Conservation (phyloP, 2,888 invertebrate genomes). For the Fissipunctia ypsillon region DNA sequence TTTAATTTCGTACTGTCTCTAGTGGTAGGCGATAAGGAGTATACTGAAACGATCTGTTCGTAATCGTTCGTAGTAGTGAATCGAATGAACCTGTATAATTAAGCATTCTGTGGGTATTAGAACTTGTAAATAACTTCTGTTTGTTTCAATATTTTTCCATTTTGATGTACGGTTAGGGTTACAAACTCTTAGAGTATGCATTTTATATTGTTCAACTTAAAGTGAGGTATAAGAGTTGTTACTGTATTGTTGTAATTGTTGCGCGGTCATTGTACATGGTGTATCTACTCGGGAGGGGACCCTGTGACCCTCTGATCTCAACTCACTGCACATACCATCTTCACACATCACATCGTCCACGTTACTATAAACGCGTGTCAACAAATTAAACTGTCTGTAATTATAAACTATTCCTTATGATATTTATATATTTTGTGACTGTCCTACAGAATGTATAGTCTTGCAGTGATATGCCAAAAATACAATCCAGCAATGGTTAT, state of each 20-base stretch:
- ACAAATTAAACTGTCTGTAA: slow-evolving; percentile 57
- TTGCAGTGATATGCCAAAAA: slow-evolving; percentile 90
- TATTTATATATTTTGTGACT: slow-evolving; percentile 81
- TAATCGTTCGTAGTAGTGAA: slow-evolving; percentile 75
- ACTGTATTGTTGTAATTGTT: slow-evolving; percentile 83
- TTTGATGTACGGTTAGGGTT: slow-evolving; percentile 88
- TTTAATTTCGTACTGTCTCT: slow-evolving; percentile 77
- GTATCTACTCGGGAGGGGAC: slow-evolving; percentile 64
- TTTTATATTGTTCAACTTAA: slow-evolving; percentile 87
- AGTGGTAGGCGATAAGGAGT: slow-evolving; percentile 84
- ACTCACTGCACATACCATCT: slow-evolving; percentile 53
- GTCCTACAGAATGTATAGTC: slow-evolving; percentile 78
- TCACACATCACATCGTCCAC: slow-evolving; percentile 50
- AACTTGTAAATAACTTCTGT: slow-evolving; percentile 85
- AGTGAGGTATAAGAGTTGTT: slow-evolving; percentile 82
- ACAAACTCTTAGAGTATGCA: slow-evolving; percentile 84
- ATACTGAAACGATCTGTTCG: slow-evolving; percentile 75
- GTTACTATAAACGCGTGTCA: slow-evolving; percentile 49
- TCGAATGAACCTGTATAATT: slow-evolving; percentile 76
- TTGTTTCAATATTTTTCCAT: slow-evolving; percentile 86
- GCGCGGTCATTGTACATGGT: slow-evolving; percentile 76
- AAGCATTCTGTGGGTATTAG: slow-evolving; percentile 85
- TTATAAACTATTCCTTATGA: slow-evolving; percentile 66
- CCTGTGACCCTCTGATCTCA: slow-evolving; percentile 57
- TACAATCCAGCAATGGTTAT: slow-evolving; percentile 88